phyloP scores from a whole-genome alignment of 2,113 vertebrate species.

The Oncorhynchus tshawytscha region DNA sequence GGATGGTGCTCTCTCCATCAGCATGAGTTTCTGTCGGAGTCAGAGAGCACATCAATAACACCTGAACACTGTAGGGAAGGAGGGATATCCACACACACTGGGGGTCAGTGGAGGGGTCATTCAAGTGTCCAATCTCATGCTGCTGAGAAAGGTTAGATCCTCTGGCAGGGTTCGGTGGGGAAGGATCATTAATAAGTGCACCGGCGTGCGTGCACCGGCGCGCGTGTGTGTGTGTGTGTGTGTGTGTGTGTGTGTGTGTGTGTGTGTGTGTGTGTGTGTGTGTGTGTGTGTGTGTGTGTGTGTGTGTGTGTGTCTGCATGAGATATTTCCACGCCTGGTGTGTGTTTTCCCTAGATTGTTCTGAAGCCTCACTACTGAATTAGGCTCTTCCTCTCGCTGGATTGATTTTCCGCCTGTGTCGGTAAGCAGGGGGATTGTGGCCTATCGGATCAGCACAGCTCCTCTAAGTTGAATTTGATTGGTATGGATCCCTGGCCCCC shows the following conservation, averaged over 20 bases:
- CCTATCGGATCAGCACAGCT: constrained; percentile 1
- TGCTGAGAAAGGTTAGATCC: constrained; percentile 27
- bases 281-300: not conserved
- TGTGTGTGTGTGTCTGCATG: not conserved
- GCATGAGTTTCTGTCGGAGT: constrained; percentile 17
- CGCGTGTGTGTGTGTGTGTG: constrained; percentile 1
- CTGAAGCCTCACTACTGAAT: not conserved
- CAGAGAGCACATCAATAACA: constrained; percentile 20
- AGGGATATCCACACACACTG: too few relatives aligned
- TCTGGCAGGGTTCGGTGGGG: not conserved
- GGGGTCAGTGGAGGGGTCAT: constrained; percentile 12
- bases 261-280: not conserved
- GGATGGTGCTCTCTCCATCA: constrained; percentile 15
- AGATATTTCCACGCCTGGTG: not conserved
- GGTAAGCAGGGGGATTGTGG: not conserved
- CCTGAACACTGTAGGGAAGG: not conserved
- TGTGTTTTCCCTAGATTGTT: constrained; percentile 4
- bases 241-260: not conserved
- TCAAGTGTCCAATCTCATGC: constrained; percentile 1
- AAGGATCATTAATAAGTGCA: not conserved
- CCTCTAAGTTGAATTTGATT: constrained; percentile 25
- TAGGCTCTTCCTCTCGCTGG: not conserved
- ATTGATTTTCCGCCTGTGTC: constrained; percentile 23
- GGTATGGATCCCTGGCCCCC: constrained; percentile 34
- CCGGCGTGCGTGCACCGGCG: not conserved